Conservation (phyloP, 2,888 invertebrate species). For the Clepsis dumicolana region DNA sequence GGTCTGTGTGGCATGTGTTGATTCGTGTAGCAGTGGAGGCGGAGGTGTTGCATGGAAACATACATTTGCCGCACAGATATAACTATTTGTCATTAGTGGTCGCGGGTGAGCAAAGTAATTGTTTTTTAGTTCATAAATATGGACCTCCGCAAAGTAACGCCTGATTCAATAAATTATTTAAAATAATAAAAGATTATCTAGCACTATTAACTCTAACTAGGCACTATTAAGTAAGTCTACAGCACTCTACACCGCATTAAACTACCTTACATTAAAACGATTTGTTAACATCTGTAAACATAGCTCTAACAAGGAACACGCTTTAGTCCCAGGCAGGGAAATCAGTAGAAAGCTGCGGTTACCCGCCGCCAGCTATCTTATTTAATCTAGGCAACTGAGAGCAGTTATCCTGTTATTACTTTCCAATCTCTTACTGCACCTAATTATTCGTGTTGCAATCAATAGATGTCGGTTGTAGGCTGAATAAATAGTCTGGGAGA, state of each 20-base stretch:
- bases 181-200: too few species aligned
- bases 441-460: constrained; percentile 42
- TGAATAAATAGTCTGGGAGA: neutral
- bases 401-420: constrained; percentile 39
- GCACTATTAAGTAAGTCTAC: neutral
- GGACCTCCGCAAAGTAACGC: too few species aligned
- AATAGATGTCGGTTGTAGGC: constrained; percentile 1
- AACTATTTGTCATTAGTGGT: too few species aligned
- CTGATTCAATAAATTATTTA: too few species aligned
- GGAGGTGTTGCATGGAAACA: too few species aligned
- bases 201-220: too few species aligned
- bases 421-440: constrained; percentile 33
- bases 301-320: constrained; percentile 45
- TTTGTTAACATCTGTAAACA: constrained; percentile 41
- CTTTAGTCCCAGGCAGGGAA: constrained; percentile 63
- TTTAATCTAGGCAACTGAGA: constrained; percentile 71
- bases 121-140: too few species aligned
- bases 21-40: too few species aligned
- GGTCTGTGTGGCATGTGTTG: too few species aligned
- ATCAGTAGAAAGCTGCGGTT: constrained; percentile 77
- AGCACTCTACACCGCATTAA: constrained; percentile 19
- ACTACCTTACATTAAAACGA: constrained; percentile 30
- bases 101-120: too few species aligned
- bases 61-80: too few species aligned
- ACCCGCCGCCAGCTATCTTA: constrained; percentile 67